These are phyloP conservation scores for Paraescarpia echinospica DNA, from an alignment of 1,140 invertebrate species.

Conservation along the genomic window DNA sequence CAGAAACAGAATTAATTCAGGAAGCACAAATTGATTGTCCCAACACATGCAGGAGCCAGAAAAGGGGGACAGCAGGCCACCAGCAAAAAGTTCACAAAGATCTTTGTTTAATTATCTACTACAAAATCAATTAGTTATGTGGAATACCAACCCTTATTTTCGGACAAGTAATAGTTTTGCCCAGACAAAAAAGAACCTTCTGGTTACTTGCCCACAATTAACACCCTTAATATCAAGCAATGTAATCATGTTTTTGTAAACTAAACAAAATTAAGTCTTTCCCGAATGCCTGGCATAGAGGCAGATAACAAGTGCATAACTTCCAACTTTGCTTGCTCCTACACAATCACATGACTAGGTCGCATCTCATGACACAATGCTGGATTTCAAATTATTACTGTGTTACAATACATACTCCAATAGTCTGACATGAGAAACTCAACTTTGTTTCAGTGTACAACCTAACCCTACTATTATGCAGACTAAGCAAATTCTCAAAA, in stretches of 20 bases:
- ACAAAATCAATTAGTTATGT: not conserved
- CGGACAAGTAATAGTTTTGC: too few relatives aligned
- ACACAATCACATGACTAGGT: not conserved
- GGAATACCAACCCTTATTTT: not conserved
- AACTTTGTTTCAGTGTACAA: not conserved
- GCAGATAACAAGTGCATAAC: not conserved
- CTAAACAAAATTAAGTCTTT: not conserved
- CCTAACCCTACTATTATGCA: not conserved
- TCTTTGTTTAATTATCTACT: not conserved
- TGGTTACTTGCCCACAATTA: not conserved
- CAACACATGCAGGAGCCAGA: too few relatives aligned
- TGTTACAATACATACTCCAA: too few relatives aligned
- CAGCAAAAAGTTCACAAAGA: not conserved
- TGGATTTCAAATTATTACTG: not conserved
- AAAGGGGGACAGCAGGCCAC: too few relatives aligned
- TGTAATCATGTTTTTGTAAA: not conserved
- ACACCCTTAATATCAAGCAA: not conserved
- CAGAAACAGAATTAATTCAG: not conserved
- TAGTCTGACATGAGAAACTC: too few relatives aligned
- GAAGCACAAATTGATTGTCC: too few relatives aligned
- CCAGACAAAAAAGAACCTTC: too few relatives aligned
- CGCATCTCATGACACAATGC: not conserved
- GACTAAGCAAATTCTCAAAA: not conserved
- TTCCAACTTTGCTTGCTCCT: not conserved
- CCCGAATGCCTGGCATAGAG: not conserved